Evolutionary conservation across 2,888 invertebrate species (phyloP).

Genomic region (Calliopum simillimum): DNA sequence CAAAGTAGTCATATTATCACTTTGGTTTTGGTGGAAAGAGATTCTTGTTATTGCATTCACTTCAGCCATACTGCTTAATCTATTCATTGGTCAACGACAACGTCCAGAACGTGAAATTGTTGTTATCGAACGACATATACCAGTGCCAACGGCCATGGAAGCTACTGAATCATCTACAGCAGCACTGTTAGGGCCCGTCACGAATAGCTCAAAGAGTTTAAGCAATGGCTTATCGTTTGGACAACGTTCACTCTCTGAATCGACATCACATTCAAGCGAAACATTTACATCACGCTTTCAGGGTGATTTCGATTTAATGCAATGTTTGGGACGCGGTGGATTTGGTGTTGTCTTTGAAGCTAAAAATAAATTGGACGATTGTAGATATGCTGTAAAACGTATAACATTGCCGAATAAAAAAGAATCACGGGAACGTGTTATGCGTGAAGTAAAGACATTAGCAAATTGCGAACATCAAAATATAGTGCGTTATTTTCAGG

Average conservation of each 20-base stretch:
- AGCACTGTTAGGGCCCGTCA: constrained; percentile 55
- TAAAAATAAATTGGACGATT: constrained; percentile 92
- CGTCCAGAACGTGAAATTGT: constrained; percentile 62
- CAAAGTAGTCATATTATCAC: constrained; percentile 77
- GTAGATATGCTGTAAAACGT: constrained; percentile 94
- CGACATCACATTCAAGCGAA: constrained; percentile 49
- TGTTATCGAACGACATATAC: constrained; percentile 66
- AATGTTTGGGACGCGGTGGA: constrained; percentile 89
- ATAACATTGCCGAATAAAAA: constrained; percentile 88
- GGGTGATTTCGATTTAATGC: constrained; percentile 85
- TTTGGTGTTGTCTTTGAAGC: constrained; percentile 98
- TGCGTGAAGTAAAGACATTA: constrained; percentile 94
- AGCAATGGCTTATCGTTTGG: constrained; percentile 26
- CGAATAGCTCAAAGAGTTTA: constrained; percentile 40
- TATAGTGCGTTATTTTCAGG: constrained; percentile 86
- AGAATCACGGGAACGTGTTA: constrained; percentile 85
- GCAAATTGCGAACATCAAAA: constrained; percentile 95
- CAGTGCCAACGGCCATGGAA: constrained; percentile 64
- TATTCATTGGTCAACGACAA: constrained; percentile 71
- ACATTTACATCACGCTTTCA: constrained; percentile 75
- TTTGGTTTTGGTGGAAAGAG: constrained; percentile 90
- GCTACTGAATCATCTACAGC: constrained; percentile 62
- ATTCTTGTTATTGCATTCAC: constrained; percentile 81
- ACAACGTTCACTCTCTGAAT: constrained; percentile 46
- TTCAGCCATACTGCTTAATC: constrained; percentile 77